Evolutionary conservation across 2,797 vertebrate species (phyloP).

Genomic region (Tokudaia muenninki): DNA sequence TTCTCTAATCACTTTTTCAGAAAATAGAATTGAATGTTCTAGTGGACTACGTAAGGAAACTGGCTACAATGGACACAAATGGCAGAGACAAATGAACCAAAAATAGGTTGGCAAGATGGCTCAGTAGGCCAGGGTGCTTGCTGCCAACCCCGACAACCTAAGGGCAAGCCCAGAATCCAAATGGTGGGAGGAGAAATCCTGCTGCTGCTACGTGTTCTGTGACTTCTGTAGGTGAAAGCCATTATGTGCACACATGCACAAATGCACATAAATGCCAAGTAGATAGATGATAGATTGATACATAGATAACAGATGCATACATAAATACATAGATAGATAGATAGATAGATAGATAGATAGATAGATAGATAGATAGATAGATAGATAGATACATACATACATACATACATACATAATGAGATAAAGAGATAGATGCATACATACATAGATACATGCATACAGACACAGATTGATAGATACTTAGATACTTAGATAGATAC

Average conservation of each 20-base stretch:
- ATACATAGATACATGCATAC: neutral
- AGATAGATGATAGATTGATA: neutral
- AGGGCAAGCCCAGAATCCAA: neutral
- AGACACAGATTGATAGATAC: neutral
- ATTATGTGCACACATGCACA: neutral
- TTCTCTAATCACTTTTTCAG: neutral
- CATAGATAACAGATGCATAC: neutral
- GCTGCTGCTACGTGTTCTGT: neutral
- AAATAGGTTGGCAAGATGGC: neutral
- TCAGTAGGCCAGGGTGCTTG: neutral
- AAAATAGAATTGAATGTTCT: neutral
- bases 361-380: neutral
- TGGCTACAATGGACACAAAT: neutral
- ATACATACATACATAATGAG: neutral
- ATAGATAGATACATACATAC: neutral
- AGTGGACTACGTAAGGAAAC: neutral
- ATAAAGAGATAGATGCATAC: neutral
- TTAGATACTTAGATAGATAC: no score
- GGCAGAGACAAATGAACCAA: neutral
- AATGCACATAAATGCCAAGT: neutral
- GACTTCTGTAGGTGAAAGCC: no score
- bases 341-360: neutral
- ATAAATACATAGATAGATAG: neutral
- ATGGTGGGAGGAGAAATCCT: neutral
- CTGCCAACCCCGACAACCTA: neutral